phyloP scores from a whole-genome alignment of 2,888 invertebrate species.

The Meghimatium bilineatum region DNA sequence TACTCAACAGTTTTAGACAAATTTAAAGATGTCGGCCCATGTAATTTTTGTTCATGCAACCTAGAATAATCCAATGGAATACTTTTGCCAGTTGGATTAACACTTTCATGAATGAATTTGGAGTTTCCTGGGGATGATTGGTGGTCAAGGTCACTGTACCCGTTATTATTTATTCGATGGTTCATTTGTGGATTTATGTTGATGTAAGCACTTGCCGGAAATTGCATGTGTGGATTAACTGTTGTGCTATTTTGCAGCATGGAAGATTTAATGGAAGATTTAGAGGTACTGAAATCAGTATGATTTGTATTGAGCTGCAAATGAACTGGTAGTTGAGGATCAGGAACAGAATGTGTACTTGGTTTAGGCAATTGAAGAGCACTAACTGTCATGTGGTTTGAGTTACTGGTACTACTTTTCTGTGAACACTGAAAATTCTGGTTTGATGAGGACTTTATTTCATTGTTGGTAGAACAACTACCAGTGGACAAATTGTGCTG shows the following conservation, averaged over 20 bases:
- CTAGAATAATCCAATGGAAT: not conserved
- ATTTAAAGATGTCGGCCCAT: not conserved
- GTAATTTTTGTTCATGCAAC: not conserved
- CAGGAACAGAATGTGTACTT: not conserved
- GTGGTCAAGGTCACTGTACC: too few species aligned
- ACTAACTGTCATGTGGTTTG: not conserved
- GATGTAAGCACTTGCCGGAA: not conserved
- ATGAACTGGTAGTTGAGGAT: not conserved
- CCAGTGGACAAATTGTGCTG: not conserved
- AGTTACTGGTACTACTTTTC: not conserved
- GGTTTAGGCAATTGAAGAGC: not conserved
- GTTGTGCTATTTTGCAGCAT: not conserved
- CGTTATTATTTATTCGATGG: not conserved
- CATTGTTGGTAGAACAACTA: not conserved
- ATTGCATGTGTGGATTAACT: not conserved
- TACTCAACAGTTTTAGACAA: not conserved
- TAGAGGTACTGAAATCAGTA: not conserved
- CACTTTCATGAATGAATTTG: not conserved
- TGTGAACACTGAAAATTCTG: not conserved
- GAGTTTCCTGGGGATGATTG: not conserved
- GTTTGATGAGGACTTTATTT: not conserved
- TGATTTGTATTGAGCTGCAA: not conserved
- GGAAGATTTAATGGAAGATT: slow-evolving; percentile 5
- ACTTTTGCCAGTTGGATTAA: not conserved
- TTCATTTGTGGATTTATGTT: not conserved